Evolutionary conservation across 2,797 vertebrate species (phyloP).

Genomic region (Parauchenoglanis punctatus): DNA sequence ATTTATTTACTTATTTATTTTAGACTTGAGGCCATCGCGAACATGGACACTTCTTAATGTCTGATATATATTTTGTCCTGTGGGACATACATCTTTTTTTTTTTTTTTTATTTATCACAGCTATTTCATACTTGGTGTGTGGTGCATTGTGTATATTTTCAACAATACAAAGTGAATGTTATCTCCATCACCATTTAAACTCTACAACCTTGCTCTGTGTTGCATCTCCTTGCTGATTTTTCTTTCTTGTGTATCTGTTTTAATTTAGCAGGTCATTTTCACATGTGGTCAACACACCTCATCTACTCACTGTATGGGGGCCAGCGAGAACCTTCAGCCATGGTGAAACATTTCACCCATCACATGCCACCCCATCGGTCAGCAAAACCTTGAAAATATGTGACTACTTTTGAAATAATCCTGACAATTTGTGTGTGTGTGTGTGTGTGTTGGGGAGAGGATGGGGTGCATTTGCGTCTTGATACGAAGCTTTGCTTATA

Average conservation of each 20-base stretch:
- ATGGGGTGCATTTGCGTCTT: not conserved
- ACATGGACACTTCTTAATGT: conserved; percentile 3
- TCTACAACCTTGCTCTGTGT: not conserved
- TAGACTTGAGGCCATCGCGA: conserved; percentile 22
- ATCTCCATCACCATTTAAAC: not conserved
- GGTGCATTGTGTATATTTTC: not conserved
- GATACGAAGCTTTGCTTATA: conserved; percentile 14
- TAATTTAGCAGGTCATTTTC: conserved; percentile 46
- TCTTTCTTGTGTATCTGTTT: conserved; percentile 28
- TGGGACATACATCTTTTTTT: not conserved
- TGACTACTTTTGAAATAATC: conserved; percentile 30
- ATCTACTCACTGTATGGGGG: conserved; percentile 43
- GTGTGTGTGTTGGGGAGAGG: not conserved
- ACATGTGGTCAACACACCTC: conserved; percentile 51
- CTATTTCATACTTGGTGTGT: not conserved
- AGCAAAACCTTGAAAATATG: conserved; percentile 31
- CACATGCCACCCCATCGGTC: conserved; percentile 35
- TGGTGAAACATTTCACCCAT: conserved; percentile 41
- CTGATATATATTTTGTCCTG: conserved; percentile 1
- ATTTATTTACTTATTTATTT: conserved; percentile 56
- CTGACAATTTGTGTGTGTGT: conserved; percentile 3
- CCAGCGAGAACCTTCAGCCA: conserved; percentile 18
- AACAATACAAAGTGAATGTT: conserved; percentile 8
- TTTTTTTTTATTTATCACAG: not conserved
- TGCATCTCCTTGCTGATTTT: conserved; percentile 24